Evolutionary conservation across 2,888 invertebrate species (phyloP).

Genomic region (Cephus runcator): DNA sequence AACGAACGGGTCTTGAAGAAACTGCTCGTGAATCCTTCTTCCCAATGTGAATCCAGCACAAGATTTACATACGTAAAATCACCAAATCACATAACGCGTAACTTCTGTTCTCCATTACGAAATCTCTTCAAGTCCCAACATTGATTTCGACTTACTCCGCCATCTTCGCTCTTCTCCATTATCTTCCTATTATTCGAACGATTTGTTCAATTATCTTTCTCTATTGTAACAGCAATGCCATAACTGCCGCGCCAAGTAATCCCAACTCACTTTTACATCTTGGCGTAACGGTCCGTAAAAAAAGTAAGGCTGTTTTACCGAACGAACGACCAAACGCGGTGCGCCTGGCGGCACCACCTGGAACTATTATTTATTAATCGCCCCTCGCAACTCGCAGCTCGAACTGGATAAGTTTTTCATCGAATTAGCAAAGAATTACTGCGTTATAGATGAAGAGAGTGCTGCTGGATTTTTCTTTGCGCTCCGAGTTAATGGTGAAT

Average conservation of each 20-base stretch:
- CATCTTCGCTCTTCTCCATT: neutral
- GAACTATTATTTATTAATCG: neutral
- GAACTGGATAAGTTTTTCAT: neutral
- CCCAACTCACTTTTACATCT: neutral
- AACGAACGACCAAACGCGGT: neutral
- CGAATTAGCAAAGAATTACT: neutral
- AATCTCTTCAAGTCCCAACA: neutral
- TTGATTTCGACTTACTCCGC: neutral
- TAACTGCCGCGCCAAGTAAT: neutral
- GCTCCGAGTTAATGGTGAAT: neutral
- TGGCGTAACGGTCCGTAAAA: neutral
- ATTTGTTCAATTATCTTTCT: neutral
- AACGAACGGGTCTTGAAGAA: neutral
- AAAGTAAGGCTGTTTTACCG: neutral
- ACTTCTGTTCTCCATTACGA: neutral
- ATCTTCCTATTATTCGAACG: neutral
- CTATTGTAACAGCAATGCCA: neutral
- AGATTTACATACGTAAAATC: neutral
- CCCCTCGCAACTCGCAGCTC: neutral
- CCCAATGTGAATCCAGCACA: neutral
- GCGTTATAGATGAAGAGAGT: neutral
- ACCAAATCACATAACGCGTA: neutral
- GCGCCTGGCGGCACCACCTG: neutral
- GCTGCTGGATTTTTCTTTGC: neutral
- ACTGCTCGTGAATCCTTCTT: neutral